Base-by-base conservation (phyloP, 2,888 invertebrate species). In the Oxystoma pomonae region DNA sequence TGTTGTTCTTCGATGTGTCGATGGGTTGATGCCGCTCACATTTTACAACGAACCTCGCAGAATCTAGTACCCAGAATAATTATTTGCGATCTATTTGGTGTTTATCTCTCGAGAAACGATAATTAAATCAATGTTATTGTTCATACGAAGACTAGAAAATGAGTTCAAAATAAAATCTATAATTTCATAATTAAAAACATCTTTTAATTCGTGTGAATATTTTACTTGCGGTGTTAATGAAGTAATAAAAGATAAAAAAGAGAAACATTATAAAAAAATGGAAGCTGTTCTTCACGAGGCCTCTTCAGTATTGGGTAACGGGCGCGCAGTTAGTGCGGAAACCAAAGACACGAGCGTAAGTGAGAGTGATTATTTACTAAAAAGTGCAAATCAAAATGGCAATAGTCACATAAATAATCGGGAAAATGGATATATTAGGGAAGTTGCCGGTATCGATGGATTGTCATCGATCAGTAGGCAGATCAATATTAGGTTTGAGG, bases 401-500 rank as follows among this genome's bases (percentile, higher is more conserved):
- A 35, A 35, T 35, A 12, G 35, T 7, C 35, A 35, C 12, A 35
- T 35, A 35, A 35, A 35, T 12, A 35, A 35, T 35, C 50, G 17
- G 16, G n/a, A 22, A 9, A 58, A 64, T 59, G 61, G 55, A 35
- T 18, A 35, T 16, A 59, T 22, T 1, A 66, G 61, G 17, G 63
- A 63, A 35, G 63, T 58, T 19, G 62, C 68, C 9, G 70, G 62
- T 16, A 77, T 77, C 65, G 74, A 69, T 60, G 71, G 72, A 68
- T 56, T 73, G 60, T 74, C 76, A 0, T 69, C 69, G 20, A 72
- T 35, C 12, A 35, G 35, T 12, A 35, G 35, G 12, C 74, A 77
- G 0, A 71, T 91, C 49, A 90, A 92, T 74, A 86, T 93, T 67
- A 84, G 86, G 69, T 92, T 92, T 77, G 87, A 88, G 64, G 86